phyloP scores from a whole-genome alignment of 2,113 vertebrate genomes.

The Pogonocichla stellata region DNA sequence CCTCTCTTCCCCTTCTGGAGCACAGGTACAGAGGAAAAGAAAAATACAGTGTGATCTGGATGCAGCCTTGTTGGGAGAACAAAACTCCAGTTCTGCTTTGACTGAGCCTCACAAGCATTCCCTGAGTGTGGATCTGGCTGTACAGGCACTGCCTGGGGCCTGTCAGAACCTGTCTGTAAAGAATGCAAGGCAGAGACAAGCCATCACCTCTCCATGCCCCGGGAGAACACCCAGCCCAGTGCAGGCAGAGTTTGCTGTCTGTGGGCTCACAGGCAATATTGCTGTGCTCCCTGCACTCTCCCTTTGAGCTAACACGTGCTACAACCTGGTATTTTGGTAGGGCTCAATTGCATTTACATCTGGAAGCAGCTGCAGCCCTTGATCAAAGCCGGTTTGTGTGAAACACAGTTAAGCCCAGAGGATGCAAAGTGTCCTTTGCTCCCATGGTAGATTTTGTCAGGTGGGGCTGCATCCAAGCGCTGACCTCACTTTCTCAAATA shows the following conservation, averaged over 20 bases:
- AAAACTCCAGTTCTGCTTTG: not conserved
- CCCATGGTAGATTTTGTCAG: not conserved
- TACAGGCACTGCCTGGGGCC: not conserved
- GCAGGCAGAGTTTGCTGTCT: not conserved
- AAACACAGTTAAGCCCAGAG: not conserved
- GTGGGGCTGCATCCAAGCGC: not conserved
- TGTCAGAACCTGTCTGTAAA: not conserved
- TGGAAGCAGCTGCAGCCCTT: not conserved
- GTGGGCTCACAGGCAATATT: fast-evolving
- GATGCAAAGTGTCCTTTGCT: not conserved
- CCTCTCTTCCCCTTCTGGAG: not conserved
- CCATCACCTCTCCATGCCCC: not conserved
- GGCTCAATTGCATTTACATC: not conserved
- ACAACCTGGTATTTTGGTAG: not conserved
- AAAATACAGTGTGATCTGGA: not conserved
- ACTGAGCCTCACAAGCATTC: not conserved
- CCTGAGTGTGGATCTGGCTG: not conserved
- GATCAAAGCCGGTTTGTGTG: not conserved
- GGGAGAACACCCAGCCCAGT: fast-evolving
- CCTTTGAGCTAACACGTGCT: not conserved
- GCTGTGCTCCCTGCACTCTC: not conserved
- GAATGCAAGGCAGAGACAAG: not conserved
- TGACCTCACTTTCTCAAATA: not conserved
- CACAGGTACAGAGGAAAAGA: not conserved
- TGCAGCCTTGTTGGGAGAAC: not conserved